Evolutionary conservation across 2,888 invertebrate genomes (phyloP), one percentile per base, ranked within the genome.

Genomic region (Cataglyphis rosenhaueri): DNA sequence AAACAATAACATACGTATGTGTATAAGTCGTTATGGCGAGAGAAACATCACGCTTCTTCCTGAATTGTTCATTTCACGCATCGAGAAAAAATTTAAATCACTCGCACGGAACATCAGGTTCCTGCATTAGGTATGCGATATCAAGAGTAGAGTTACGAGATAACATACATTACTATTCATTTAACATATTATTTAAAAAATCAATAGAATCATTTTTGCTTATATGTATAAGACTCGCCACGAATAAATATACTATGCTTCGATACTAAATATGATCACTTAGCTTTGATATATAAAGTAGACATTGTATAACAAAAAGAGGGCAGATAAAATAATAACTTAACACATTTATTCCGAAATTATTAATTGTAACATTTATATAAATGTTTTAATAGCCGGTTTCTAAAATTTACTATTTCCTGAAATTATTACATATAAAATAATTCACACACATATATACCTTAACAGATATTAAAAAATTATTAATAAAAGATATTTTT

Each of bases 131-230:
- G 29, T 41, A 66, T 6, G 41, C 55, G 18, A 65, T 55, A 57
- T 35, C 35, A 18, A 41, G 41, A 78, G 25, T 35, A 38, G 55
- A 78, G 21, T 68, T 66, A 66, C 66, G 66, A 57, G 66, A 66
- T n/a, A 57, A 18, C 68, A 1, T 32, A 2, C 3, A 8, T 32
- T 68, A 55, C 25, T 41, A 66, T 66, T 38, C n/a, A 76, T 57
- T 76, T 76, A 55, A 78, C 18, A 32, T 15, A 32, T 59, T 57
- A 66, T 21, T 68, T 59, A 78, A 8, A 44, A 68, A 29, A 8
- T 48, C 15, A 48, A 76, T 57, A 44, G 21, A 32, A 38, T 41
- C 10, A 15, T 59, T n/a, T 8, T 55, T 52, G 41, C n/a, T 48
- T 48, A n/a, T 62, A 29, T 25, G 25, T 29, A 32, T 21, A 32